phyloP scores from a whole-genome alignment of 2,797 vertebrate genomes.

The Pteronotus mesoamericanus region DNA sequence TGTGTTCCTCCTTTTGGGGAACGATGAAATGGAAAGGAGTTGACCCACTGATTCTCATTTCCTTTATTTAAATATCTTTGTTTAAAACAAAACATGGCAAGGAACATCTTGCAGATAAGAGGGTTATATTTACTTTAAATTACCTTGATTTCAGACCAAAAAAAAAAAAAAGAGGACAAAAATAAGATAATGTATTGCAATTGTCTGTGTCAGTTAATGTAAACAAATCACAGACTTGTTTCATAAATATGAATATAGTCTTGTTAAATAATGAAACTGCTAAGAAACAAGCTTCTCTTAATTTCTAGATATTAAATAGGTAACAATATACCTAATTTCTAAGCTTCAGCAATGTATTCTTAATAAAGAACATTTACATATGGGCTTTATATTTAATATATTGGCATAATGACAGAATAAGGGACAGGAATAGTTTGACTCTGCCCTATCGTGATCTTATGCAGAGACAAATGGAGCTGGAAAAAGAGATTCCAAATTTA shows the following conservation, averaged over 20 bases:
- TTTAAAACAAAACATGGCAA: background rate
- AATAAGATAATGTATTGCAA: background rate
- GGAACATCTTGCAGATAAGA: background rate
- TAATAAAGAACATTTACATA: constrained; percentile 6
- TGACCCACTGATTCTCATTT: background rate
- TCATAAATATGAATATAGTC: background rate
- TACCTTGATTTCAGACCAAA: background rate
- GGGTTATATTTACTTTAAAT: background rate
- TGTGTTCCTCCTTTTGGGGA: background rate
- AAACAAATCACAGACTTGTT: constrained; percentile 12
- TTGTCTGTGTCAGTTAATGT: background rate
- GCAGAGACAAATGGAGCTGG: background rate
- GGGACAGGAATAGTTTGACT: background rate
- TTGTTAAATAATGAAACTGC: background rate
- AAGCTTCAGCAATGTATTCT: background rate
- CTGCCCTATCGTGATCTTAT: background rate
- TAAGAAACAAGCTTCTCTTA: background rate
- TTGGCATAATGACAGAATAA: background rate
- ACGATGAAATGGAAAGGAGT: background rate
- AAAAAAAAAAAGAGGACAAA: background rate
- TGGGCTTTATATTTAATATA: background rate
- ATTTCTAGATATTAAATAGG: constrained; percentile 1
- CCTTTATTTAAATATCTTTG: background rate
- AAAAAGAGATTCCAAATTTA: background rate
- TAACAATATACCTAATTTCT: background rate